Conservation (phyloP, 1,140 invertebrate species). For the Macrosteles quadrilineatus region DNA sequence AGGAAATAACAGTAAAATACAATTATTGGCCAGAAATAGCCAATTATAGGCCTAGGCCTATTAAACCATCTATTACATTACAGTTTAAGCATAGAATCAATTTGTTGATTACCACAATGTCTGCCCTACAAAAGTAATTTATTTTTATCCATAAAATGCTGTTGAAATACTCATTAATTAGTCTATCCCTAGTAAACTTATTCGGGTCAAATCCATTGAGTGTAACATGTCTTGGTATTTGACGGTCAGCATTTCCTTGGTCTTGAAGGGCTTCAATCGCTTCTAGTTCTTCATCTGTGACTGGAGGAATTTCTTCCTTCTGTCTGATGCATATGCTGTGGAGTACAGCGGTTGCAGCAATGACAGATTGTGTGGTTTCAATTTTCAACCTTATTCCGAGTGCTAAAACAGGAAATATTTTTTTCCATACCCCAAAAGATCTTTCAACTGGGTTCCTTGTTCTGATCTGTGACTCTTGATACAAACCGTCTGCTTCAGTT, state of each 20-base stretch:
- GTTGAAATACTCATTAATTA: not conserved
- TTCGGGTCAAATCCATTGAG: not conserved
- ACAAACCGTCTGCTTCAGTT: constrained; percentile 42
- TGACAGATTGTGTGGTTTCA: not conserved
- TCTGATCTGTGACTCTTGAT: constrained; percentile 50
- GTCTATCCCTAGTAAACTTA: not conserved
- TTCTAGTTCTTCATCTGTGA: not conserved
- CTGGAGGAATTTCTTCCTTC: not conserved
- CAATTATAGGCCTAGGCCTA: too few relatives aligned
- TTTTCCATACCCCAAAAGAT: constrained; percentile 49
- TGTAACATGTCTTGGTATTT: not conserved
- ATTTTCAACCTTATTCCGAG: constrained; percentile 33
- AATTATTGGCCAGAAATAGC: too few relatives aligned
- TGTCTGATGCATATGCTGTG: not conserved
- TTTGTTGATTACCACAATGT: too few relatives aligned
- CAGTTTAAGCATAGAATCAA: too few relatives aligned
- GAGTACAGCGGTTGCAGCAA: not conserved
- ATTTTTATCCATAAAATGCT: too few relatives aligned
- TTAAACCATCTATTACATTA: too few relatives aligned
- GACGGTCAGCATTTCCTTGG: not conserved
- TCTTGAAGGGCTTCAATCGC: not conserved
- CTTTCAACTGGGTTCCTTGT: constrained; percentile 51
- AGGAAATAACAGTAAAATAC: too few relatives aligned
- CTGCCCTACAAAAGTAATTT: too few relatives aligned
- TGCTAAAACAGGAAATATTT: constrained; percentile 53